Evolutionary conservation across 2,888 invertebrate genomes (phyloP).

Genomic region (Tanypteryx hageni): DNA sequence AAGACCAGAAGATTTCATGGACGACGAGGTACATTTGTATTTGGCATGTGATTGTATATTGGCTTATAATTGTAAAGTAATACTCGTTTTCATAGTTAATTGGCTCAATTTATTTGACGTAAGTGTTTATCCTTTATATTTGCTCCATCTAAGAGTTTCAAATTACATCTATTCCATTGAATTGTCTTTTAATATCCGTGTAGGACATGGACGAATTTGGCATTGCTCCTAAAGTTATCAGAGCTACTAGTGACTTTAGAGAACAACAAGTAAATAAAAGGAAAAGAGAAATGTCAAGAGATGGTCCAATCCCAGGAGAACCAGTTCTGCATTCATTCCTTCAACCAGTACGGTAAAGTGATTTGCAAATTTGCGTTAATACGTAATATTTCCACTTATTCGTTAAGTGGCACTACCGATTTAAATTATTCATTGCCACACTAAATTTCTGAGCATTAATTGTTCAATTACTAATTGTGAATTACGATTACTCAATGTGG

Average conservation of each 20-base stretch:
- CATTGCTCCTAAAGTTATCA: constrained; percentile 92
- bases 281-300: constrained; percentile 72
- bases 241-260: constrained; percentile 87
- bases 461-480: too few species aligned
- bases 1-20: constrained; percentile 97
- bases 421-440: too few species aligned
- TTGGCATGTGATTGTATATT: neutral
- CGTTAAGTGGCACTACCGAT: too few species aligned
- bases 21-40: constrained; percentile 84
- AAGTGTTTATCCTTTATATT: neutral
- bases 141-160: neutral
- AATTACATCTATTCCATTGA: neutral
- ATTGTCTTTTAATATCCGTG: constrained; percentile 65
- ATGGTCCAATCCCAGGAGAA: constrained; percentile 79
- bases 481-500: too few species aligned
- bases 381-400: too few species aligned
- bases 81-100: neutral
- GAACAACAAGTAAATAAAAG: constrained; percentile 71
- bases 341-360: constrained; percentile 79
- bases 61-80: too few species aligned
- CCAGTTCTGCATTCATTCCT: constrained; percentile 85
- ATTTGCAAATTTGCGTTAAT: neutral
- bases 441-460: too few species aligned
- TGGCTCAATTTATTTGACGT: neutral
- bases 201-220: constrained; percentile 94